Conservation (phyloP, 1,140 invertebrate species). For the Dysdera silvatica region DNA sequence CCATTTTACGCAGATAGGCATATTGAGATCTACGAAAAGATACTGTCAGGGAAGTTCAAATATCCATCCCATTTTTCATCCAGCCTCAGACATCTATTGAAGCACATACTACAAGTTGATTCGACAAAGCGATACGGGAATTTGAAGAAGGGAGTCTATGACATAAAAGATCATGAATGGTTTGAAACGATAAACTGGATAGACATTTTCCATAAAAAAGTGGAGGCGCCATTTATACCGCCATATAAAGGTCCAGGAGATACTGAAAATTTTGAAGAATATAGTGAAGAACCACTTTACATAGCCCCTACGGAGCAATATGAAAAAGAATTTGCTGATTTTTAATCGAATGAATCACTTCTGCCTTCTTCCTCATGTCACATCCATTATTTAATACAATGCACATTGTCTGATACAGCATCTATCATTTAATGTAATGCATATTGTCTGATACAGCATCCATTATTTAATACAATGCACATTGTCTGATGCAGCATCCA, state of each 20-base stretch:
- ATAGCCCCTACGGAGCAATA: not conserved
- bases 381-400: not conserved
- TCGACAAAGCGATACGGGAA: constrained; percentile 97
- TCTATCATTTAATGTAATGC: not conserved
- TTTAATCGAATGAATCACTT: not conserved
- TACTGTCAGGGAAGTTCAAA: constrained; percentile 63
- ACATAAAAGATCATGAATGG: constrained; percentile 99
- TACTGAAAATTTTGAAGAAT: not conserved
- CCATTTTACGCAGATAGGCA: constrained; percentile 73
- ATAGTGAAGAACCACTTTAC: not conserved
- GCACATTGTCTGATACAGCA: too few relatives aligned
- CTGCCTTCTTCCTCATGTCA: not conserved
- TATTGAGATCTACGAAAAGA: constrained; percentile 80
- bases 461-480: too few relatives aligned
- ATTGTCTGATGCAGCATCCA: too few relatives aligned
- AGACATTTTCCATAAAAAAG: constrained; percentile 95
- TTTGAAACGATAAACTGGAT: constrained; percentile 98
- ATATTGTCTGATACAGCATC: not conserved
- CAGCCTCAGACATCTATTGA: constrained; percentile 91
- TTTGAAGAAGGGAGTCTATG: constrained; percentile 97
- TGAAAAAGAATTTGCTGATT: not conserved
- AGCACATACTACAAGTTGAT: constrained; percentile 97
- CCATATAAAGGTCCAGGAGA: not conserved
- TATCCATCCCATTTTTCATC: constrained; percentile 56
- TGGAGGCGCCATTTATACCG: constrained; percentile 33